Evolutionary conservation across 2,888 invertebrate genomes (phyloP), one percentile per base, ranked within the genome.

Genomic region (Eristalis intricaria): DNA sequence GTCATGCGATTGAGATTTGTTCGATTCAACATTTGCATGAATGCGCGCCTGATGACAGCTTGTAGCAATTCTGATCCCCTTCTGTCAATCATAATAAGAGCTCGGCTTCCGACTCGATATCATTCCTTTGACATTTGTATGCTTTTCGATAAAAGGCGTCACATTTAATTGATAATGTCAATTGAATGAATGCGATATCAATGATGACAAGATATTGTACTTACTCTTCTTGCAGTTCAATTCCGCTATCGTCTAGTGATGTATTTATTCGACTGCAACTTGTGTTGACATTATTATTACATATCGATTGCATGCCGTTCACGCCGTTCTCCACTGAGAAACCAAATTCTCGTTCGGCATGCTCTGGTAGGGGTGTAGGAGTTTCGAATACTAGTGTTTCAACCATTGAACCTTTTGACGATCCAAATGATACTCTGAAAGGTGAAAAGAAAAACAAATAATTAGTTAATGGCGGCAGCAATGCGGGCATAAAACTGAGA

Each of bases 401-500:
- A 89, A 98, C 98, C 98, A 98, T 98, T 71, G 98, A 98, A 89
- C 98, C 98, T 93, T 98, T 98, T 90, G 97, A 97, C 93, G 97
- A 98, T 89, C 98, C 98, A 93, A 98, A 98, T 70, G 98, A 98
- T 89, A 98, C 98, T 94, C 98, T 98, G 95, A 15, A 94, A 94
- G 83, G 83, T 89, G 86, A 89, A 82, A 66, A 56, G 40, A 40
- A 29, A 23, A 26, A 61, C 19, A 50, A n/a, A 69, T 26, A 43
- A 43, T 0, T 11, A 4, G 23, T 11, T 63, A 32, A n/a, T 29
- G 11, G n/a, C 2, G 23, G 10, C 26, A 10, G 3, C n/a, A 22
- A 11, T 58, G n/a, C n/a, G 23, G 22, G 10, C 10, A 32, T 8
- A 32, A 10, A 32, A 32, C 0, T 29, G 5, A 32, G 32, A 29